Percentiles rank a stretch among this genome's conserved stretches.
Conservation (phyloP, 2,888 invertebrate genomes). For the Anthoptus insignis region DNA sequence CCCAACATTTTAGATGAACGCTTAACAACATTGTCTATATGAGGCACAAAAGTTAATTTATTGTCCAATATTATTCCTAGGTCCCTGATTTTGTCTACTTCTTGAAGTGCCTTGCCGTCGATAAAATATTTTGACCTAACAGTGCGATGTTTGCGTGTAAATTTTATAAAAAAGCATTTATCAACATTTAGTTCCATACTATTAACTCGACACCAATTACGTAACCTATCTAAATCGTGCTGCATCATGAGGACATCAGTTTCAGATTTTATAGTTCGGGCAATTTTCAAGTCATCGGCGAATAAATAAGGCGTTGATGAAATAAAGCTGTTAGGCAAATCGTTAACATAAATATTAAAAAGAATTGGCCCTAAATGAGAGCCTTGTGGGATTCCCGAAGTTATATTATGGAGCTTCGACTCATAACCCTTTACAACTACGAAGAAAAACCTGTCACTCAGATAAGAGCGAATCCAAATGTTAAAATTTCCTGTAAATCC, state of each 20-base stretch:
- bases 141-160: neutral
- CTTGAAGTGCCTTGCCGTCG: neutral
- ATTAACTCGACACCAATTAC: neutral
- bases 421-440: slow-evolving; percentile 33
- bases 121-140: neutral
- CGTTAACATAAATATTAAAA: slow-evolving; percentile 39
- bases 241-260: slow-evolving; percentile 8
- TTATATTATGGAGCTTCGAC: slow-evolving; percentile 5
- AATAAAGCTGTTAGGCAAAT: slow-evolving; percentile 14
- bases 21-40: slow-evolving; percentile 1
- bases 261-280: slow-evolving; percentile 9
- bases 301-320: slow-evolving; percentile 18
- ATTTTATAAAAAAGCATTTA: slow-evolving; percentile 5
- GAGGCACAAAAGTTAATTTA: neutral
- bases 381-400: slow-evolving; percentile 41
- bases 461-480: slow-evolving; percentile 34
- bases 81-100: neutral
- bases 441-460: slow-evolving; percentile 17
- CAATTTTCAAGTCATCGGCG: slow-evolving; percentile 34
- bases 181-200: slow-evolving; percentile 1
- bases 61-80: neutral
- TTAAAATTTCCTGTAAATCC: slow-evolving; percentile 19
- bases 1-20: neutral
- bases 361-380: slow-evolving; percentile 44
- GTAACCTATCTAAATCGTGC: neutral